A percentile compares a stretch with the other conserved stretches of the same genome.
Evolutionary conservation across 1,140 invertebrate species (phyloP).

Genomic region (Rhyacophila brunnea): DNA sequence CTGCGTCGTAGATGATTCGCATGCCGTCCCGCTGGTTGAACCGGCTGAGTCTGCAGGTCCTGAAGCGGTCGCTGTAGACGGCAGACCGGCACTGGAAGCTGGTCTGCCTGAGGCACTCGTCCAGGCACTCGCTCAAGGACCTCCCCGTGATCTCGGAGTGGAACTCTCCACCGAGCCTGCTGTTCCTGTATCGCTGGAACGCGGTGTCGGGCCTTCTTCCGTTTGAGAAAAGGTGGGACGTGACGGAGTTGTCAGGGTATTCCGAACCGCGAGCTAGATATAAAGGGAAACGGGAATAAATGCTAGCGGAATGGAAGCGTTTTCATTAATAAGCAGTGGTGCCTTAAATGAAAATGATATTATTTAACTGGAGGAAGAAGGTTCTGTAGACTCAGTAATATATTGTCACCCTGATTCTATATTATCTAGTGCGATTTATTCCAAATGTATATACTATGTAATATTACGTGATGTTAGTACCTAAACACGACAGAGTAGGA

Average conservation of each 20-base stretch:
- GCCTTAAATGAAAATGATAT: too few species aligned
- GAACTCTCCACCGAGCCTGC: constrained; percentile 79
- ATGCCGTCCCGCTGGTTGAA: constrained; percentile 87
- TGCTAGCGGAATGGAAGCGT: too few species aligned
- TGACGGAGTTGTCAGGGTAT: constrained; percentile 79
- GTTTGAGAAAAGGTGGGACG: constrained; percentile 76
- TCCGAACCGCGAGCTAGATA: constrained; percentile 68
- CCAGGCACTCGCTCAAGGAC: constrained; percentile 82
- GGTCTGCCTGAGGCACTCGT: constrained; percentile 83
- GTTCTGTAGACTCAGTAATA: too few species aligned
- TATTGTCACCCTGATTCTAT: too few species aligned
- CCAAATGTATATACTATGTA: too few species aligned
- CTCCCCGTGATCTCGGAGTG: constrained; percentile 85
- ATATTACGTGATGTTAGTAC: too few species aligned
- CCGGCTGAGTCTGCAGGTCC: constrained; percentile 79
- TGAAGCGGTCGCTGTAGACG: constrained; percentile 80
- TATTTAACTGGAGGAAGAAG: too few species aligned
- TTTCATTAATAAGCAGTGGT: too few species aligned
- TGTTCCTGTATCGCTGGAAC: constrained; percentile 84
- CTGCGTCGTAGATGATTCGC: constrained; percentile 83
- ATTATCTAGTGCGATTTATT: too few species aligned
- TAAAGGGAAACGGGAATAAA: too few species aligned
- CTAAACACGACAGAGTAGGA: too few species aligned
- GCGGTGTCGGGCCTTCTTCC: constrained; percentile 81
- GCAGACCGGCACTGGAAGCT: constrained; percentile 85